Conservation (phyloP, 2,888 invertebrate genomes). For the Phoenoteleia sp. region DNA sequence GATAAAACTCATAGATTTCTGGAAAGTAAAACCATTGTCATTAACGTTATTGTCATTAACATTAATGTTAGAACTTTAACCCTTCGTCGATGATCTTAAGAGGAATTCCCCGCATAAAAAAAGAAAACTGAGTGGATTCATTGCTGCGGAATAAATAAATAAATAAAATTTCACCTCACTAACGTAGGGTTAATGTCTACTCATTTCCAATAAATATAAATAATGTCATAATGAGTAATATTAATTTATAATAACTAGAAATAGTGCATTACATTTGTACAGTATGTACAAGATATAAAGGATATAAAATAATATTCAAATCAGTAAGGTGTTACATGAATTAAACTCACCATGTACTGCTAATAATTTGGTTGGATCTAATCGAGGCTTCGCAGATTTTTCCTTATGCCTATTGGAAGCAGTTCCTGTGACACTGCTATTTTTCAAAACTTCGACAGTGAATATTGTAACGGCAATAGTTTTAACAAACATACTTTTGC, state of each 20-base stretch:
- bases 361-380: conserved; percentile 19
- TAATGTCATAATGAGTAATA: too few species aligned
- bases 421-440: conserved; percentile 28
- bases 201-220: too few species aligned
- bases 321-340: neutral
- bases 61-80: neutral
- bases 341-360: neutral
- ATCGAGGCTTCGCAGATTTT: neutral
- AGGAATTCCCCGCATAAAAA: too few species aligned
- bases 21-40: neutral
- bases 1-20: conserved; percentile 2
- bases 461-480: conserved; percentile 23
- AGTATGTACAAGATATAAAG: neutral
- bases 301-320: neutral
- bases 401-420: neutral
- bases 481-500: conserved; percentile 21
- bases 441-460: conserved; percentile 14
- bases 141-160: too few species aligned
- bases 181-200: too few species aligned
- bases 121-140: too few species aligned
- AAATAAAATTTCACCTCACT: neutral
- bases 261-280: neutral
- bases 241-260: too few species aligned
- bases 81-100: too few species aligned
- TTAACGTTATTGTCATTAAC: neutral